These are phyloP conservation scores for Sitodiplosis mosellana DNA, from an alignment of 1,140 invertebrate genomes.

Conservation along the genomic window DNA sequence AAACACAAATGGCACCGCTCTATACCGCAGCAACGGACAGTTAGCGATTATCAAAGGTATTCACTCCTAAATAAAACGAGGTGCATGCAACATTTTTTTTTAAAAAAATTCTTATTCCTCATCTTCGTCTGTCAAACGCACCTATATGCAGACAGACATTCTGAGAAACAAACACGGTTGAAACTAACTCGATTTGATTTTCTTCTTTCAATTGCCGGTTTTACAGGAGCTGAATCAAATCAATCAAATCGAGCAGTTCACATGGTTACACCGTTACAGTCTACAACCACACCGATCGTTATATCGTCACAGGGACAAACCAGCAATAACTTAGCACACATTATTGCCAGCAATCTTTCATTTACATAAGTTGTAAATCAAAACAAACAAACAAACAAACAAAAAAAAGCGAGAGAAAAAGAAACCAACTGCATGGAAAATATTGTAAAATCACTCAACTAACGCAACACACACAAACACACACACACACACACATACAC, in stretches of 20 bases:
- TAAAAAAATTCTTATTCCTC: background rate
- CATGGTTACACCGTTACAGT: conserved; percentile 1
- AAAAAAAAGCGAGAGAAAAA: no score
- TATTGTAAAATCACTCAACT: no score
- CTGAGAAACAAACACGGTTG: background rate
- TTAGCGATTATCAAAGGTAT: conserved; percentile 2
- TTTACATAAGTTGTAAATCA: no score
- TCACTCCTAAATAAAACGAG: conserved; percentile 1
- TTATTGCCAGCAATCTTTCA: background rate
- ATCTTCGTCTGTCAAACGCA: background rate
- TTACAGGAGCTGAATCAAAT: background rate
- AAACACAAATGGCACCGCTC: background rate
- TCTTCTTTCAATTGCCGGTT: background rate
- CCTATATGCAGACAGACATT: background rate
- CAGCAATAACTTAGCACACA: background rate
- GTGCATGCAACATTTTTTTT: background rate
- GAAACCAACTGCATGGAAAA: no score
- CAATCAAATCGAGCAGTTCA: conserved; percentile 1
- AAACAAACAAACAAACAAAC: no score
- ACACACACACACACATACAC: no score
- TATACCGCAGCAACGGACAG: conserved; percentile 4
- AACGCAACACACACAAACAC: no score
- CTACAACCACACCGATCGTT: background rate
- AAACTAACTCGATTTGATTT: background rate
- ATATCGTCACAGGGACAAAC: background rate